A percentile compares a stretch with the other conserved stretches of the same genome.
Conservation (phyloP, 1,140 invertebrate species). For the Carposina sasakii region DNA sequence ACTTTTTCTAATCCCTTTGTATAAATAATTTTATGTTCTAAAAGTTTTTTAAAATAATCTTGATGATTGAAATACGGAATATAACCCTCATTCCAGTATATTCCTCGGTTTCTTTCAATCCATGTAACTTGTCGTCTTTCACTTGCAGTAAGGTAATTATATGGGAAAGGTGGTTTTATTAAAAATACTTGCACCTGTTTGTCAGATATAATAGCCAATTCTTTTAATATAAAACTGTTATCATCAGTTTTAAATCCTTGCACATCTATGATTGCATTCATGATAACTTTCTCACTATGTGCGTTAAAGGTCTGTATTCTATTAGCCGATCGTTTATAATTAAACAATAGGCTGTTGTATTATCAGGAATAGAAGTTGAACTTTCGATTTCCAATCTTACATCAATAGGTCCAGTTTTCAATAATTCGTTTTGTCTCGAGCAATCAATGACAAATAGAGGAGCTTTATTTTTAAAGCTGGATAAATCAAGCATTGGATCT, state of each 20-base stretch:
- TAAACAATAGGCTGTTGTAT: slow-evolving; percentile 26
- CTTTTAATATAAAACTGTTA: slow-evolving; percentile 21
- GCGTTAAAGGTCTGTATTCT: slow-evolving; percentile 26
- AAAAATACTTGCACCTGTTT: slow-evolving; percentile 8
- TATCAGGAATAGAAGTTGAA: slow-evolving; percentile 18
- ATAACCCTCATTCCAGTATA: slow-evolving; percentile 7
- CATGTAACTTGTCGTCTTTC: slow-evolving; percentile 1
- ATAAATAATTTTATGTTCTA: slow-evolving; percentile 5
- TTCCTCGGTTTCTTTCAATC: slow-evolving; percentile 7
- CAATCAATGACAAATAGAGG: slow-evolving; percentile 16
- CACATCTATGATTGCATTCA: slow-evolving; percentile 20
- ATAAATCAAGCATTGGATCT: slow-evolving; percentile 8
- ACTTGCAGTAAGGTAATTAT: slow-evolving; percentile 1
- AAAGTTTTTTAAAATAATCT: not conserved
- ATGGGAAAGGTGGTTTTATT: slow-evolving; percentile 16
- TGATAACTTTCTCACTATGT: slow-evolving; percentile 20
- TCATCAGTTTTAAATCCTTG: slow-evolving; percentile 17
- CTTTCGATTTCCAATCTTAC: slow-evolving; percentile 22
- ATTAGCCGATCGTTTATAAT: slow-evolving; percentile 25
- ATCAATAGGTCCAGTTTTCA: slow-evolving; percentile 23
- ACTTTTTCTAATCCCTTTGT: slow-evolving; percentile 5
- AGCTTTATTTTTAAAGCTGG: slow-evolving; percentile 8
- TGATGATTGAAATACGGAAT: not conserved
- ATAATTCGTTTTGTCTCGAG: slow-evolving; percentile 14
- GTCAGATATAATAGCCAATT: slow-evolving; percentile 14